Evolutionary conservation across 2,888 invertebrate species (phyloP).

Genomic region (Thysanoteuthis rhombus): DNA sequence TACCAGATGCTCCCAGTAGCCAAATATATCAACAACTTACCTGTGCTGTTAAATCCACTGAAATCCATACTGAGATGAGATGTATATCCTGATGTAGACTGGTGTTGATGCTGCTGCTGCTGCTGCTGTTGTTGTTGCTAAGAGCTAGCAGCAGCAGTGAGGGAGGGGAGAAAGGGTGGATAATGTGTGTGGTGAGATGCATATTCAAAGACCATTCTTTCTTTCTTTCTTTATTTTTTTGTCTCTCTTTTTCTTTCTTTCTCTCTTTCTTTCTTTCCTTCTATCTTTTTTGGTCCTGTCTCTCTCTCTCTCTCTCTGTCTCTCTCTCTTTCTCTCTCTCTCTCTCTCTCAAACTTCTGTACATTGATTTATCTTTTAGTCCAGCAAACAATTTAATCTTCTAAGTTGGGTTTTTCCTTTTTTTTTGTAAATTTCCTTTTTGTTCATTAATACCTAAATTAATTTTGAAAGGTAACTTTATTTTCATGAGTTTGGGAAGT

Average conservation of each 20-base stretch:
- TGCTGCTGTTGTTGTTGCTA: not conserved
- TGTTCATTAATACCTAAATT: not conserved
- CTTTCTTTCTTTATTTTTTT: not conserved
- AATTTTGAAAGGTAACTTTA: not conserved
- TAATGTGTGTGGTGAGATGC: not conserved
- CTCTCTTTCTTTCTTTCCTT: not conserved
- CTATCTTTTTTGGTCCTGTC: not conserved
- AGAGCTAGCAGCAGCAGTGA: not conserved
- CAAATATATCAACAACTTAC: not conserved
- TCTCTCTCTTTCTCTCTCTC: not conserved
- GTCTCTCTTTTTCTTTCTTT: not conserved
- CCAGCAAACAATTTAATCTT: not conserved
- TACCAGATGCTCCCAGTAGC: not conserved
- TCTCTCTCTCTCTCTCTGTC: too few relatives aligned
- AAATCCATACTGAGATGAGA: not conserved
- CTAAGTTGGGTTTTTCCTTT: not conserved
- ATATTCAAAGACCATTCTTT: not conserved
- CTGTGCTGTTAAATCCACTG: constrained; percentile 12
- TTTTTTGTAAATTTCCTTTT: not conserved
- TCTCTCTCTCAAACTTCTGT: not conserved
- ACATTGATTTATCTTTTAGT: not conserved
- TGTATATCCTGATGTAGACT: constrained; percentile 12
- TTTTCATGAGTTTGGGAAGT: not conserved
- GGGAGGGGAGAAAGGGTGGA: not conserved
- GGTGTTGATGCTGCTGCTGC: not conserved